Conservation (phyloP, 1,140 invertebrate genomes). For the Lordiphosa stackelbergi region DNA sequence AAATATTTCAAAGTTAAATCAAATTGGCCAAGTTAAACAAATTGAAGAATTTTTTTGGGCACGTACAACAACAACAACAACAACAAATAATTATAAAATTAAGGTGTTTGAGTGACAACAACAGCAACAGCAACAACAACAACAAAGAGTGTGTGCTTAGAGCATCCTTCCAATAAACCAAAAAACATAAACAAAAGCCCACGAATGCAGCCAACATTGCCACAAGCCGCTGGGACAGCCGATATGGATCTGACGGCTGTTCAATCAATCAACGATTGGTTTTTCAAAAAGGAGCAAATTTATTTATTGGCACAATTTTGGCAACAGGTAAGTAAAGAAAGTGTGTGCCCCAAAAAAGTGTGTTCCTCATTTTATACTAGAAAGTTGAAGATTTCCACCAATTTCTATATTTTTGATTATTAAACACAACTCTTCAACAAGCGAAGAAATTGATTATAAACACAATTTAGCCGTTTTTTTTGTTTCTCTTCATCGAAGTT, state of each 20-base stretch:
- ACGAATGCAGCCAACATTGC: constrained; percentile 84
- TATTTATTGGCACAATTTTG: constrained; percentile 94
- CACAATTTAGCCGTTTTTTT: too few relatives aligned
- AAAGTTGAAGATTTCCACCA: too few relatives aligned
- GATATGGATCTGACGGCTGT: constrained; percentile 89
- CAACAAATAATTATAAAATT: constrained; percentile 2
- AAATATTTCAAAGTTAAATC: constrained; percentile 15
- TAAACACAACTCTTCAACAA: too few relatives aligned
- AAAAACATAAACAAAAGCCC: constrained; percentile 54
- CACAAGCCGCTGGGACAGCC: constrained; percentile 81
- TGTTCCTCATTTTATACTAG: too few relatives aligned
- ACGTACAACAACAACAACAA: constrained; percentile 48
- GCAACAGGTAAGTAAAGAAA: constrained; percentile 88
- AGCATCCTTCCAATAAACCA: constrained; percentile 9
- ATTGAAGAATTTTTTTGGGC: constrained; percentile 65
- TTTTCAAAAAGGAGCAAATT: constrained; percentile 95
- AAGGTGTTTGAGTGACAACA: constrained; percentile 1
- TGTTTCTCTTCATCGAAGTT: too few relatives aligned
- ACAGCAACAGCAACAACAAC: constrained; percentile 3
- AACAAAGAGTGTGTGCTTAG: constrained; percentile 2
- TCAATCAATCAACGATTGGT: constrained; percentile 93
- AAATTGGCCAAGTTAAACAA: constrained; percentile 41
- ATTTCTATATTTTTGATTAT: too few relatives aligned
- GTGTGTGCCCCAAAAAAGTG: too few relatives aligned
- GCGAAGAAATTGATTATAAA: too few relatives aligned